Evolutionary conservation across 2,113 vertebrate species (phyloP), one percentile per base, ranked within the genome.

Genomic region (Anarhynchus alexandrinus): DNA sequence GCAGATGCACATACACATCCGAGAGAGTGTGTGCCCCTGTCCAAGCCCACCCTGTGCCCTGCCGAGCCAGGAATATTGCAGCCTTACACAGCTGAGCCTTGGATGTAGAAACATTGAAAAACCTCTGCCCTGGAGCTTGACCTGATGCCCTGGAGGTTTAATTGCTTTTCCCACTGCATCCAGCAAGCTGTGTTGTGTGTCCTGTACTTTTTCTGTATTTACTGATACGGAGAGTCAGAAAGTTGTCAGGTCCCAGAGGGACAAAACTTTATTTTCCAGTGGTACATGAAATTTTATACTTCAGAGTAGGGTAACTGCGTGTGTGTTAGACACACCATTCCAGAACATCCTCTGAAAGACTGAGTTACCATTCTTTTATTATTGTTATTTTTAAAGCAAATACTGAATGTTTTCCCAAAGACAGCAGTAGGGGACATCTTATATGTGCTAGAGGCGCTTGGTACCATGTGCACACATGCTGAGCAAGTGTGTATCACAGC

Each of bases 351-450:
- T 82, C 38, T 11, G 57, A 64, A 92, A 90, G 54, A 23, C 43
- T 81, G 51, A 57, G 57, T 91, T 96, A 74, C 82, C 77, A 40
- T 74, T 86, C 57, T 81, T 81, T 81, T 43, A 23, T 66, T 74
- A 7, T 1, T 54, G 29, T 26, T 58, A n/a, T 64, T 61, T 82
- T 78, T 21, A 43, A 62, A 85, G n/a, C 49, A 87, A 69, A 80
- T 67, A n/a, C 87, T 81, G 82, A 95, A 69, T 94, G 86, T 92
- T 97, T 97, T 95, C 66, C 88, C 92, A 92, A 86, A 95, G 72
- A 80, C 80, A 86, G 92, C 0, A 1, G 7, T 49, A 54, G n/a
- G 12, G 15, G 22, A 18, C 34, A 43, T 38, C 23, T 40, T 94
- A 3, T 2, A 17, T 9, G 21, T 52, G 18, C 51, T 34, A 4